A percentile compares a stretch with the other conserved stretches of the same genome.
Evolutionary conservation across 1,140 invertebrate species (phyloP).

Genomic region (Lordiphosa collinella): DNA sequence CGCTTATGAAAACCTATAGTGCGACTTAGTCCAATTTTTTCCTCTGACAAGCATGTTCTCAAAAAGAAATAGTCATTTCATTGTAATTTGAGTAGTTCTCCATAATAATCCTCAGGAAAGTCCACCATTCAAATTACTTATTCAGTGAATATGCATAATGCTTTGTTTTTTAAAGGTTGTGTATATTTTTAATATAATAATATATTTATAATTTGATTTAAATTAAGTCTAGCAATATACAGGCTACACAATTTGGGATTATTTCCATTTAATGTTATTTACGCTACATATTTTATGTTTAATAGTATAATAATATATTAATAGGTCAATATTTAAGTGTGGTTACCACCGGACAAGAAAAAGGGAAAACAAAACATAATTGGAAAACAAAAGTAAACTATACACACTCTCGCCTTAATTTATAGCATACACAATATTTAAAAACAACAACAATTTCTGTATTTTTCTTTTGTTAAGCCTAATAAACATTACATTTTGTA

Average conservation of each 20-base stretch:
- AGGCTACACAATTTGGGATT: slow-evolving; percentile 47
- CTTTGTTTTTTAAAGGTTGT: slow-evolving; percentile 40
- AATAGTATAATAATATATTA: slow-evolving; percentile 30
- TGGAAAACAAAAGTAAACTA: slow-evolving; percentile 31
- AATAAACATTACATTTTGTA: slow-evolving; percentile 41
- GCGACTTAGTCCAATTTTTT: too few relatives aligned
- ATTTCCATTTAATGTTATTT: slow-evolving; percentile 36
- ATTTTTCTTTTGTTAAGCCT: slow-evolving; percentile 22
- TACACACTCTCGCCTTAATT: slow-evolving; percentile 24
- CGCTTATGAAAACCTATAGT: too few relatives aligned
- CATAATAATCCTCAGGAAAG: not conserved
- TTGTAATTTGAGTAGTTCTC: not conserved
- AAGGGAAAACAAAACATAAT: slow-evolving; percentile 31
- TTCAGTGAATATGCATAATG: not conserved
- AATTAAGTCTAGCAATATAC: slow-evolving; percentile 71
- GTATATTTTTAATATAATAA: slow-evolving; percentile 67
- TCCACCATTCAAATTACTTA: not conserved
- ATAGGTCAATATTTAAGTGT: slow-evolving; percentile 36
- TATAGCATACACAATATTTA: slow-evolving; percentile 22
- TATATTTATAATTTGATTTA: slow-evolving; percentile 68
- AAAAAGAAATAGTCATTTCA: too few relatives aligned
- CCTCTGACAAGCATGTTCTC: too few relatives aligned
- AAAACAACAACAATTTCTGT: slow-evolving; percentile 43
- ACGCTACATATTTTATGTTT: slow-evolving; percentile 52
- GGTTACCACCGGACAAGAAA: slow-evolving; percentile 42